Base-by-base conservation (phyloP, 2,113 vertebrate genomes). In the Neolamprologus caudopunctatus region DNA sequence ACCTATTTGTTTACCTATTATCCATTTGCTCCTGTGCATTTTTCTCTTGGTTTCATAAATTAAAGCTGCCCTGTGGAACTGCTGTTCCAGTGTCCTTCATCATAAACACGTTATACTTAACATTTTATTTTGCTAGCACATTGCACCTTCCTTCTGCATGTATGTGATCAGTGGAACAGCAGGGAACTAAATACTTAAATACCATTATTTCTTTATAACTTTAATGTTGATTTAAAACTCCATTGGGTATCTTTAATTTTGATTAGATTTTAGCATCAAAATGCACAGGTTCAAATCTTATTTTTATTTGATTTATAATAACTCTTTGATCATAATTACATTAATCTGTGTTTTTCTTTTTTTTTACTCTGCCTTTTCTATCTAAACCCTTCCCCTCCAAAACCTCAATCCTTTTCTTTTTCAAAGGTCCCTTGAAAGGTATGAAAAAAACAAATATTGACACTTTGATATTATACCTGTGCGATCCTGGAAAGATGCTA, bases 341-440 rank as follows among this genome's bases (percentile, higher is more conserved):
- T 61, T 79, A 45, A 89, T 84, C 81, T 85, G 10, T 75, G 9
- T 82, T 81, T 87, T 80, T 21, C 19, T 37, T 80, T 54, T 61
- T 53, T 45, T 94, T 90, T 90, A 94, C 85, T 92, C 92, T 95
- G 66, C 78, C 85, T 89, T 92, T 95, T 91, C 94, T 93, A 91
- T 91, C 94, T 94, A 94, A 96, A 95, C 93, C 93, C 94, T 93
- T 28, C 91, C 90, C 90, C 88, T 92, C 92, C 88, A 91, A 91
- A 94, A 88, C 83, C 85, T 88, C 89, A 86, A 84, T 80, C 94
- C 91, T 95, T 91, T 96, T 94, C 84, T 96, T 95, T 96, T 91
- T 93, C 58, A 63, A 95, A 97, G 97, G 95, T 97, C 96, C 96
- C 97, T 97, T 91, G 96, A 97, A 97, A 98, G 97, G 96, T 97